Conservation (phyloP, 2,113 vertebrate genomes). For the Nyctereutes procyonoides region DNA sequence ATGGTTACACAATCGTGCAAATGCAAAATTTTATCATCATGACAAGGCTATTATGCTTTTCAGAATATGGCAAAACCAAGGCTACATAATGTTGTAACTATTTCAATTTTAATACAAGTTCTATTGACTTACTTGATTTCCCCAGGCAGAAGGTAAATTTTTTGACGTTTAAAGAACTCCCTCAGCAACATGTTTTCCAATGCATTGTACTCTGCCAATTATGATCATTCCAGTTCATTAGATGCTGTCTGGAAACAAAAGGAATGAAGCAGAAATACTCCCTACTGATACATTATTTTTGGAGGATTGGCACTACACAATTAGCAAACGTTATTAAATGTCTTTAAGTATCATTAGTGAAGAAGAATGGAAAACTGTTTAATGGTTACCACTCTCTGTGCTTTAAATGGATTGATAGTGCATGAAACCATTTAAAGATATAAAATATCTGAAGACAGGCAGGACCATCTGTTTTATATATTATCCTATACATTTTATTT, state of each 20-base stretch:
- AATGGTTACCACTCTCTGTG: slow-evolving; percentile 67
- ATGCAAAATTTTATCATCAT: not conserved
- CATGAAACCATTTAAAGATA: slow-evolving; percentile 52
- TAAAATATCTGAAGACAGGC: slow-evolving; percentile 56
- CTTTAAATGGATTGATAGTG: slow-evolving; percentile 68
- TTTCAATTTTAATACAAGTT: slow-evolving; percentile 56
- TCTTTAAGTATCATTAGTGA: slow-evolving; percentile 78
- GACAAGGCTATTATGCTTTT: not conserved
- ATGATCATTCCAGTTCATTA: slow-evolving; percentile 70
- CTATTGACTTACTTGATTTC: slow-evolving; percentile 52
- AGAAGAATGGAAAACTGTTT: slow-evolving; percentile 75
- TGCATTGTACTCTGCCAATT: slow-evolving; percentile 35
- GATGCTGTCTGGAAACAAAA: slow-evolving; percentile 70
- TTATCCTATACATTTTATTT: slow-evolving; percentile 52
- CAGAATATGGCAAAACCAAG: not conserved
- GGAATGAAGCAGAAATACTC: slow-evolving; percentile 58
- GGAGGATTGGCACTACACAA: slow-evolving; percentile 50
- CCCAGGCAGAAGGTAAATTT: slow-evolving; percentile 53
- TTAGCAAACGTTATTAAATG: slow-evolving; percentile 74
- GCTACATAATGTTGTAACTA: slow-evolving; percentile 27
- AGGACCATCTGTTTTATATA: slow-evolving; percentile 57
- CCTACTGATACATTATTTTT: slow-evolving; percentile 70
- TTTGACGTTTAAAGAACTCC: slow-evolving; percentile 62
- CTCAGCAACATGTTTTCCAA: slow-evolving; percentile 34
- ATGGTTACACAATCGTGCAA: not conserved